Base-by-base conservation (phyloP, 2,888 invertebrate genomes). In the Chloroclystis v-ata region DNA sequence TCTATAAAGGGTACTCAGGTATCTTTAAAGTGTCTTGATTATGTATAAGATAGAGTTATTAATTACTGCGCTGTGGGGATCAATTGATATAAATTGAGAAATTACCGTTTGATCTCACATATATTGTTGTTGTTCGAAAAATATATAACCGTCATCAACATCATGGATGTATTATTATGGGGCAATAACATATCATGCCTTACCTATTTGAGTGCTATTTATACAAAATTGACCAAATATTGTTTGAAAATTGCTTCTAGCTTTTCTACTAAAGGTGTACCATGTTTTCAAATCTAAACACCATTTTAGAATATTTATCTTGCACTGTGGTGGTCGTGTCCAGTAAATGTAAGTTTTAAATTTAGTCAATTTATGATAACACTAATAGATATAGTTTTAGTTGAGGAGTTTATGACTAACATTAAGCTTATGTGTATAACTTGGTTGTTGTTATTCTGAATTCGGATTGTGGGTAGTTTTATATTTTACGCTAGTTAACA, bases 101-200 rank as follows among this genome's bases (percentile, higher is more conserved):
- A 72, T 63, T 69, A 75, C 67, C 59, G 63, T 75, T 71, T 83
- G 84, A 85, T 85, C 85, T 85, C 85, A 78, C 70, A 61, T 68
- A 66, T 69, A 66, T 71, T 72, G 71, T 77, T 75, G 67, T 76
- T 74, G 62, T 70, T 73, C 71, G 35, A 42, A 52, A 54, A 47
- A 49, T 43, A 54, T 20, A 20, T 35, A 10, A 50, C 54, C 49
- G 37, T 20, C 20, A 20, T n/a, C 49, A 41, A 44, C 26, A 43
- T 54, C 60, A 57, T 50, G 58, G 64, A 67, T 75, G 68, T 74
- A 74, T 68, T 72, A 66, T 70, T 63, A 63, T 55, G 64, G 67
- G 78, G 80, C 79, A 74, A 74, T 73, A 78, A 40, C 52, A 48
- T 67, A 71, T 63, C 61, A 69, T 68, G 79, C 78, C 79, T 79